Evolutionary conservation across 1,140 invertebrate genomes (phyloP).

Genomic region (Bilobella aurantiaca): DNA sequence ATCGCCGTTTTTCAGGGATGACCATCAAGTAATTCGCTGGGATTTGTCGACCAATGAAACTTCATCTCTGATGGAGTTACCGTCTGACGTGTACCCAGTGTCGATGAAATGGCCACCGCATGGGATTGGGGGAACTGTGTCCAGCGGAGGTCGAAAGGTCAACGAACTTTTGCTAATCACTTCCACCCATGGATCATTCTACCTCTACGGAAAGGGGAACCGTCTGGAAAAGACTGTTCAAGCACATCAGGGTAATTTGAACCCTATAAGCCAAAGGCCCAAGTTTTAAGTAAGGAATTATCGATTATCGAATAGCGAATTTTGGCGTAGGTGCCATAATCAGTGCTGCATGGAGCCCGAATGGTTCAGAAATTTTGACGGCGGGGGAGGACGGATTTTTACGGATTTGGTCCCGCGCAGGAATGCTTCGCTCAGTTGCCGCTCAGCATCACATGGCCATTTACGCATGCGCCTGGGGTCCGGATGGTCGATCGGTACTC

Average conservation of each 20-base stretch:
- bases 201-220: constrained; percentile 80
- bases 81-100: constrained; percentile 73
- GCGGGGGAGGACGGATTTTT: constrained; percentile 92
- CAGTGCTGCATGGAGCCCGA: constrained; percentile 76
- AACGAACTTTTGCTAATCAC: constrained; percentile 76
- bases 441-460: constrained; percentile 60
- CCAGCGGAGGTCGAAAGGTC: constrained; percentile 49
- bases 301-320: too few relatives aligned
- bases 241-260: constrained; percentile 69
- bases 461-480: constrained; percentile 76
- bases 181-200: constrained; percentile 82
- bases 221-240: constrained; percentile 84
- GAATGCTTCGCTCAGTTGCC: constrained; percentile 83
- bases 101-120: constrained; percentile 74
- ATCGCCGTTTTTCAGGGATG: constrained; percentile 58
- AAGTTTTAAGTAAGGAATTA: too few relatives aligned
- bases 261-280: too few relatives aligned
- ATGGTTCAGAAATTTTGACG: constrained; percentile 75
- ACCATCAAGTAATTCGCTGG: constrained; percentile 81
- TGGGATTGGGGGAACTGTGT: constrained; percentile 43
- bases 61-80: constrained; percentile 60
- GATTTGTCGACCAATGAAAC: constrained; percentile 68
- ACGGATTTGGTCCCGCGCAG: constrained; percentile 93
- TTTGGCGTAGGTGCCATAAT: constrained; percentile 55
- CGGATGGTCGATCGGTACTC: constrained; percentile 69